Evolutionary conservation across 37 sponge, comb jelly and placozoan species (phyloP), one percentile per base, ranked within the genome.

Genomic region (Ephydatia muelleri): DNA sequence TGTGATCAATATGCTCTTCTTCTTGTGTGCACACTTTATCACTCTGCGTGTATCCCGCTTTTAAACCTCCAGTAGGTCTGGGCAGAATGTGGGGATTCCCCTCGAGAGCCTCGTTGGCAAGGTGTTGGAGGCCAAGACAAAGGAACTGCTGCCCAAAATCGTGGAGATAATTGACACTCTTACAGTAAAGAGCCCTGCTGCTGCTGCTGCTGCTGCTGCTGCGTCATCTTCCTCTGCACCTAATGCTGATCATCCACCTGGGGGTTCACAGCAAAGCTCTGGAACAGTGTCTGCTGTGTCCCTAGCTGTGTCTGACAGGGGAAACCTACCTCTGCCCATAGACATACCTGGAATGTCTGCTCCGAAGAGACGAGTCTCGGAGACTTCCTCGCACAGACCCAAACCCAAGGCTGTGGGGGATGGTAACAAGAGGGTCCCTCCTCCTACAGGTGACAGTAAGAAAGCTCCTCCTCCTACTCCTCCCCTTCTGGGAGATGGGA

Each of bases 91-190:
- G 22, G 78, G 90, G 12, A 37, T 75, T 26, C 80, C 90, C 5
- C 40, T 90, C 34, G 65, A 80, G 8, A 36, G 32, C 38, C 68
- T 90, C 21, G 71, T 90, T 6, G 80, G 80, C 34, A 90, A 85
- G 31, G 71, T 72, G 57, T 49, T 90, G 32, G 90, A 90, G 36
- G 28, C 80, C 21, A 80, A 90, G 39, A 81, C 36, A 68, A 79
- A 43, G 90, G 81, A 28, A 4, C 76, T 90, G 21, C 78, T 89
- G 67, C 84, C 80, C 3, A 77, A 89, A 34, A 89, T 89, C 35
- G 16, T 65, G 8, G 89, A 89, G 36, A 47, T 70, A 29, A 68
- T 89, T 9, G 79, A 83, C 21, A 0, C 67, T 23, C 76, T 87
- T 3, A 48, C 73, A 16, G 67, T 66, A 38, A 29, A 43, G 4